Evolutionary conservation across 2,888 invertebrate genomes (phyloP).

Genomic region (Schizotus pectinicornis): DNA sequence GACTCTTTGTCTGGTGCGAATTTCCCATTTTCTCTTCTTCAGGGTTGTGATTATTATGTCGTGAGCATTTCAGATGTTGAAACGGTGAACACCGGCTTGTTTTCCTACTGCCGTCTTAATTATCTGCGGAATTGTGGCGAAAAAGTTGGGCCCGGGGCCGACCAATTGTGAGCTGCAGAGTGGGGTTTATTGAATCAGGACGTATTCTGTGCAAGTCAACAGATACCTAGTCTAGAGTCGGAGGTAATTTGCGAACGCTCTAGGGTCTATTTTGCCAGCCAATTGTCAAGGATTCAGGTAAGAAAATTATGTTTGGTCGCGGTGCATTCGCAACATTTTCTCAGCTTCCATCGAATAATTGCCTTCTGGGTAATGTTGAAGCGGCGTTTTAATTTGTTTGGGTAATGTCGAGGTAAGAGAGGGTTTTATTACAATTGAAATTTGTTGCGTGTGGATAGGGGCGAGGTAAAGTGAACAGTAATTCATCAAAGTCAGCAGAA

Average conservation of each 20-base stretch:
- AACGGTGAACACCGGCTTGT: no score
- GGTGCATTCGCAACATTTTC: no score
- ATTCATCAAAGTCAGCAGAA: slow-evolving; percentile 53
- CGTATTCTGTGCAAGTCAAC: slow-evolving; percentile 17
- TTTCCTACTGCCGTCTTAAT: no score
- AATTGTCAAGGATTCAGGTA: slow-evolving; percentile 19
- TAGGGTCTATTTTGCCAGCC: neutral
- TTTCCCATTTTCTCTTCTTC: no score
- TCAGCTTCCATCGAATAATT: neutral
- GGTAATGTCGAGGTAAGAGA: slow-evolving; percentile 27
- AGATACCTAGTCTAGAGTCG: slow-evolving; percentile 14
- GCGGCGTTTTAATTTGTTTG: slow-evolving; percentile 36
- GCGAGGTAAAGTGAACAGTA: slow-evolving; percentile 48
- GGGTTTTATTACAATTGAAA: slow-evolving; percentile 37
- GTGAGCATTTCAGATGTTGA: no score
- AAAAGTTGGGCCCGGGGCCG: no score
- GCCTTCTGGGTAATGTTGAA: slow-evolving; percentile 7
- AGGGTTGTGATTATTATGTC: no score
- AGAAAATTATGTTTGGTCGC: slow-evolving; percentile 9
- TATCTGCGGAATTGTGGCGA: no score
- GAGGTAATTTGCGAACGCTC: slow-evolving; percentile 15
- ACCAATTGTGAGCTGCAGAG: slow-evolving; percentile 1
- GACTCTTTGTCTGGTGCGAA: no score
- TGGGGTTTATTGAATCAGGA: slow-evolving; percentile 23
- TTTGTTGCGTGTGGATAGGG: slow-evolving; percentile 44